Evolutionary conservation across 2,113 vertebrate genomes (phyloP).

Genomic region (Peromyscus polionotus): DNA sequence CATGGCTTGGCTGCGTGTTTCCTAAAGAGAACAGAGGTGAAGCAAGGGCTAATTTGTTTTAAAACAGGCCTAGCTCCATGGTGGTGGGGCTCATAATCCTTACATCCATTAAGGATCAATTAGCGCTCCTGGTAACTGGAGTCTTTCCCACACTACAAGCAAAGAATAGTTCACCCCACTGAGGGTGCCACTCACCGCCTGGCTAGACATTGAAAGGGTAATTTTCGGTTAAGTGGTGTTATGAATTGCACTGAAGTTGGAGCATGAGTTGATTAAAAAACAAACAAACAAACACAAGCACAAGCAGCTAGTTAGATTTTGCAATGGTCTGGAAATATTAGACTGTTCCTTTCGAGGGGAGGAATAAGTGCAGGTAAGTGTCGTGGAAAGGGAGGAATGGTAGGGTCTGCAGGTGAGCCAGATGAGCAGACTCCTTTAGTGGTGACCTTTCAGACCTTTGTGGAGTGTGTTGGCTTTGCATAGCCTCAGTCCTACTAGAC

Average conservation of each 20-base stretch:
- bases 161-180: not conserved
- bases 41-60: conserved; percentile 84
- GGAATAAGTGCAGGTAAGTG: not conserved
- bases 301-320: not conserved
- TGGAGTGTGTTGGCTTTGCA: not conserved
- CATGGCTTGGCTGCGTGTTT: conserved; percentile 83
- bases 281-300: not conserved
- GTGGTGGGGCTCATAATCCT: conserved; percentile 82
- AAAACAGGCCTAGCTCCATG: conserved; percentile 84
- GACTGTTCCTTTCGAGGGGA: not conserved
- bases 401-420: no score
- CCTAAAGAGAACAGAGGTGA: conserved; percentile 76
- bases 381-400: no score
- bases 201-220: not conserved
- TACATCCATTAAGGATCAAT: conserved; percentile 86
- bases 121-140: conserved; percentile 81
- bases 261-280: not conserved
- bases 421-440: not conserved
- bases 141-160: conserved; percentile 37
- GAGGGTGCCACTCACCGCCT: not conserved
- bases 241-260: conserved; percentile 6
- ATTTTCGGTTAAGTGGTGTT: not conserved
- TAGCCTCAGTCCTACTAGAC: not conserved
- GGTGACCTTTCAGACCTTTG: accelerated
- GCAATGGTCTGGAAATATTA: conserved; percentile 26